These are phyloP conservation scores for Gambusia affinis DNA, from an alignment of 2,113 vertebrate species.

Conservation along the genomic window DNA sequence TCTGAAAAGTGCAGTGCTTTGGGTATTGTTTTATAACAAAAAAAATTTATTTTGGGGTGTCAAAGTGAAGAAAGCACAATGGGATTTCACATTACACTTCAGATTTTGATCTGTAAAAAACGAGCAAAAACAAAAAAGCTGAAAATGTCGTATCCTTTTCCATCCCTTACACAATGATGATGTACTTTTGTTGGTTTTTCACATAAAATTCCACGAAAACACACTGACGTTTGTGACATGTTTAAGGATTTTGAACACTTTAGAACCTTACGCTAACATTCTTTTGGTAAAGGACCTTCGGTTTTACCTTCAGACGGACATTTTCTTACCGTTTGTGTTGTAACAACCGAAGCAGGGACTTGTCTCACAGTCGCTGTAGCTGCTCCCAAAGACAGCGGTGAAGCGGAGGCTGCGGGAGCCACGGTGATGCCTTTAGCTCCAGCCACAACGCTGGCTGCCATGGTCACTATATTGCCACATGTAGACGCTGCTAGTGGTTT, in stretches of 20 bases:
- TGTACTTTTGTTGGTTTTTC: no score
- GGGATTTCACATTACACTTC: no score
- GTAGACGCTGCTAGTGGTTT: slow-evolving; percentile 82
- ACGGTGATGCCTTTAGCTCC: slow-evolving; percentile 86
- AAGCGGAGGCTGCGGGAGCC: slow-evolving; percentile 80
- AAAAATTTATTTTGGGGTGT: no score
- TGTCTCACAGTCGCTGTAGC: slow-evolving; percentile 89
- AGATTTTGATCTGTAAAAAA: no score
- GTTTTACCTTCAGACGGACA: background rate
- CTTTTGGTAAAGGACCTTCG: background rate
- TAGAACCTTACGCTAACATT: background rate
- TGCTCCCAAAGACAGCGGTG: slow-evolving; percentile 85
- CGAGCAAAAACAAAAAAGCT: background rate
- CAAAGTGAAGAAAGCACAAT: no score
- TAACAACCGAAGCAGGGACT: slow-evolving; percentile 90
- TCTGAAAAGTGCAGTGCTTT: no score
- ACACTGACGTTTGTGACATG: background rate
- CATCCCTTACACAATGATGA: background rate
- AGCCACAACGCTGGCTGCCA: slow-evolving; percentile 85
- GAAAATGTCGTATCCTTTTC: background rate
- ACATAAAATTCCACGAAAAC: background rate
- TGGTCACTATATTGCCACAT: slow-evolving; percentile 76
- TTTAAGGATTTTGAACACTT: background rate
- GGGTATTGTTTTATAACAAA: background rate
- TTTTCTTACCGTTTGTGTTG: slow-evolving; percentile 88